Base-by-base conservation (phyloP, 2,888 invertebrate species). In the Cordilura impudica region DNA sequence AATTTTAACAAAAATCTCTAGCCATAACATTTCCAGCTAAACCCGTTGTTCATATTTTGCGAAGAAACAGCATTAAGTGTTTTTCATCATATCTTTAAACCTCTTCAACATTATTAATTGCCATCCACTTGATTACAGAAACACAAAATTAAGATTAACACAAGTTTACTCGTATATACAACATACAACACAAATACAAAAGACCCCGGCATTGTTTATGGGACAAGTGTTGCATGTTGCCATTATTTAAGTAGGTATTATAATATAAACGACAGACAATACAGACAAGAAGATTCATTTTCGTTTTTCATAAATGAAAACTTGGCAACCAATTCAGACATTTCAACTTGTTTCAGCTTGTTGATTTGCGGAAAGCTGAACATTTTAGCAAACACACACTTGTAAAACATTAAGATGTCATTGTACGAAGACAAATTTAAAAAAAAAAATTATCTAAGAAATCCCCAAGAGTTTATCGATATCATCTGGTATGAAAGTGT, bases 211-310 rank as follows among this genome's bases (percentile, higher is more conserved):
- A 39, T n/a, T 39, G 39, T 31, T 31, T 43, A 51, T 56, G 61
- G 43, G 54, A 51, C 63, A 70, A 76, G 69, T 76, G 75, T 70
- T 76, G 75, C 69, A 63, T 76, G 69, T 70, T 76, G 75, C 49
- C 69, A 63, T 70, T 75, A 70, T 70, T 76, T 70, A n/a, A n/a
- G n/a, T n/a, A n/a, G n/a, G n/a, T n/a, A 70, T 76, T 76, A 76
- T 65, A 70, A 69, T 75, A 35, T 1, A n/a, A 65, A 65, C 51
- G 21, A 53, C 61, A 66, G n/a, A 73, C 75, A 73, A 67, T 31
- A 66, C 19, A 49, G 35, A 39, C 35, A 31, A 14, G 19, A 74
- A 69, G 47, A 76, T 63, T 76, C 63, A 70, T 76, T 58, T 70
- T 56, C n/a, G 35, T 39, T 39, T 39, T 39, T 39, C 56, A 69